Evolutionary conservation across 2,888 invertebrate genomes (phyloP), one percentile per base, ranked within the genome.

Genomic region (Eudemis profundana): DNA sequence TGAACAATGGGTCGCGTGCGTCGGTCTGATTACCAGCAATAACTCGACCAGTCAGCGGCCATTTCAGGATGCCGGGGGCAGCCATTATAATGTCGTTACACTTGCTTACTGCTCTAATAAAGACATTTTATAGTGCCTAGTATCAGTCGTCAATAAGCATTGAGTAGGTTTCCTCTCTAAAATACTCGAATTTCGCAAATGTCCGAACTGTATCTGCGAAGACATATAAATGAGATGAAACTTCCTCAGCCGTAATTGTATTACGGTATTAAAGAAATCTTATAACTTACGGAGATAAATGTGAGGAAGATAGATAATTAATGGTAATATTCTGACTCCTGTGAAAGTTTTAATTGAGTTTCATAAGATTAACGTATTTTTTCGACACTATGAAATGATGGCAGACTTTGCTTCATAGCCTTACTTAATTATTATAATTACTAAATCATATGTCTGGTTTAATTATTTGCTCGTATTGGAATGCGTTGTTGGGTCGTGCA

Each of bases 41-140:
- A 44, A 56, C 29, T 44, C 42, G 56, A 15, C 29, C 44, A 36
- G 12, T 19, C 38, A 8, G 14, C n/a, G 14, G 29, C 56, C 27
- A 54, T 36, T 51, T 40, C 17, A 49, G 38, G 27, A 50, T 38
- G 46, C 63, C 38, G 4, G 27, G 14, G 50, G 29, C 42, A 36
- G 40, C 29, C 42, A 61, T 61, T 61, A 61, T 50, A 61, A 61
- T 56, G 56, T 56, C 56, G 19, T 56, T 56, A 56, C 29, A 56
- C 44, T 17, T 8, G 14, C 8, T 14, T 27, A 7, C 8, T 21
- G 27, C 2, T 33, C 33, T 33, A 2, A 27, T 27, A 7, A 5
- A 27, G 27, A 27, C 5, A n/a, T n/a, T n/a, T n/a, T n/a, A n/a
- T n/a, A n/a, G n/a, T n/a, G n/a, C n/a, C n/a, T n/a, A 14, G 38